These are phyloP conservation scores for Probosciger aterrimus DNA, from an alignment of 2,113 vertebrate species.

Conservation along the genomic window DNA sequence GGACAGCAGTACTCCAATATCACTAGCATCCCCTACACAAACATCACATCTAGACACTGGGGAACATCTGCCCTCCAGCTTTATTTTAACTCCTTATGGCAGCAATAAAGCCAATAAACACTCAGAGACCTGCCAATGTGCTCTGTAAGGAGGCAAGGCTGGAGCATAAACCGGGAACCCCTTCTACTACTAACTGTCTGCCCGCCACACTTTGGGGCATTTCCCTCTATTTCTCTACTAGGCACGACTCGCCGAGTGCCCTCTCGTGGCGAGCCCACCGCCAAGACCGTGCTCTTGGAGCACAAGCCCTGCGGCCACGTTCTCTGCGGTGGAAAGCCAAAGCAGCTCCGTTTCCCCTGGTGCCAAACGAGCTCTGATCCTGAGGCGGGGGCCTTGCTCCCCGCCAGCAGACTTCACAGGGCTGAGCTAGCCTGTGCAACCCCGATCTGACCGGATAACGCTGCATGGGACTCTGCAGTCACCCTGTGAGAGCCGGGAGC, in stretches of 20 bases:
- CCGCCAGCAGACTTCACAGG: not conserved
- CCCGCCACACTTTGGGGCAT: not conserved
- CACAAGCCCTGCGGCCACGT: rapidly evolving
- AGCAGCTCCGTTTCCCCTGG: not conserved
- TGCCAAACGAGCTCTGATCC: not conserved
- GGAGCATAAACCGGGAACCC: not conserved
- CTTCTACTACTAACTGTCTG: not conserved
- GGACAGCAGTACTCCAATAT: not conserved
- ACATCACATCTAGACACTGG: not conserved
- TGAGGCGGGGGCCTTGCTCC: not conserved
- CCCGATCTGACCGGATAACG: not conserved
- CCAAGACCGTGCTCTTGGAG: rapidly evolving
- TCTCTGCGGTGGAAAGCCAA: not conserved
- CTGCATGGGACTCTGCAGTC: not conserved
- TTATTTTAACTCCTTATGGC: not conserved
- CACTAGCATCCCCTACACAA: not conserved
- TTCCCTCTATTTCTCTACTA: not conserved
- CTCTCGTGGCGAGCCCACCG: not conserved
- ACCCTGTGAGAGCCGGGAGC: not conserved
- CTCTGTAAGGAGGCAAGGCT: not conserved
- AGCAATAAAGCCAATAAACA: not conserved
- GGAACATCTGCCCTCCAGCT: not conserved
- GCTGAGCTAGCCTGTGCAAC: not conserved
- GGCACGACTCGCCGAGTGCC: not conserved
- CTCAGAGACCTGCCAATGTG: not conserved